Evolutionary conservation across 2,113 vertebrate species (phyloP).

Genomic region (Semicossyphus pulcher): DNA sequence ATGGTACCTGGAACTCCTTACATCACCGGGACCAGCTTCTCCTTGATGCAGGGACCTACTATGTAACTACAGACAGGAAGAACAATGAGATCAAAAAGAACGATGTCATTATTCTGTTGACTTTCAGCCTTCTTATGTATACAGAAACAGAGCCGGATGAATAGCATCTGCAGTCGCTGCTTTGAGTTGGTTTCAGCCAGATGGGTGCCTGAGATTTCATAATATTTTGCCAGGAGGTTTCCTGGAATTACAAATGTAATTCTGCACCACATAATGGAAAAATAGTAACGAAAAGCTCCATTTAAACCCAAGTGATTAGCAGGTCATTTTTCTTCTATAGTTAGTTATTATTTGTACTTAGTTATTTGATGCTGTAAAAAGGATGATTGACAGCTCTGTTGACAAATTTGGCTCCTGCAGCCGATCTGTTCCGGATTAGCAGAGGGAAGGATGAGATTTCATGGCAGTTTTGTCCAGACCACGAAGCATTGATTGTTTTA

Average conservation of each 20-base stretch:
- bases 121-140: neutral
- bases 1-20: constrained; percentile 1
- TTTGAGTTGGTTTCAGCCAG: neutral
- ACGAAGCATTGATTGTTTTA: no score
- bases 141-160: neutral
- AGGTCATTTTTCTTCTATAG: neutral
- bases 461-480: no score
- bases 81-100: neutral
- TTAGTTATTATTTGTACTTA: no score
- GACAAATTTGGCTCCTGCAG: no score
- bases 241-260: neutral
- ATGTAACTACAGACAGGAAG: constrained; percentile 10
- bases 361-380: no score
- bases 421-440: no score
- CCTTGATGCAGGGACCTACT: neutral
- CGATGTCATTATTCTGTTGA: neutral
- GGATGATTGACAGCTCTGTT: neutral
- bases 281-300: neutral
- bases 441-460: no score
- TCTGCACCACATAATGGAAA: neutral
- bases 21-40: neutral
- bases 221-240: neutral
- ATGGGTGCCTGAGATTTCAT: neutral
- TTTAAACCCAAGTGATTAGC: neutral
- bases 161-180: neutral